phyloP scores from a whole-genome alignment of 2,888 invertebrate genomes.

The Anodontia alba region DNA sequence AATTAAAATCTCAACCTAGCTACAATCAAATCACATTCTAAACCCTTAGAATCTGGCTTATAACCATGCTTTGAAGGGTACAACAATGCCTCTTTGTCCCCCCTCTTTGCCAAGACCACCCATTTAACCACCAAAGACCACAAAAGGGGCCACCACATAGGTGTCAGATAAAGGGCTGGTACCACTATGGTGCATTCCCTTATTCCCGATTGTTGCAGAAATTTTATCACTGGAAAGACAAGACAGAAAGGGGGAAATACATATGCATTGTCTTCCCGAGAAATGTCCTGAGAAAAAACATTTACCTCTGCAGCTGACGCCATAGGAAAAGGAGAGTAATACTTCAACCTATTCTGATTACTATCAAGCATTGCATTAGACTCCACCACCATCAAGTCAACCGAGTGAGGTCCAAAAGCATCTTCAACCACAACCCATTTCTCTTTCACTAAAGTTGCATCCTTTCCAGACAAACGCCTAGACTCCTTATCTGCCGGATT shows the following conservation, averaged over 20 bases:
- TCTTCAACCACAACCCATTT: slow-evolving; percentile 32
- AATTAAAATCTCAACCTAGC: slow-evolving; percentile 19
- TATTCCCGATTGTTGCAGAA: slow-evolving; percentile 14
- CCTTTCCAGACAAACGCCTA: neutral
- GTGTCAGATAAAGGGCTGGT: slow-evolving; percentile 20
- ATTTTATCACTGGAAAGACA: slow-evolving; percentile 36
- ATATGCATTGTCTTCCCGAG: slow-evolving; percentile 36
- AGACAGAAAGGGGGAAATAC: slow-evolving; percentile 44
- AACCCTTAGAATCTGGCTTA: slow-evolving; percentile 20
- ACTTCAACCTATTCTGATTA: slow-evolving; percentile 24
- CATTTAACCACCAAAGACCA: neutral
- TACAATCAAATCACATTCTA: slow-evolving; percentile 22
- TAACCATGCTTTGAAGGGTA: slow-evolving; percentile 21
- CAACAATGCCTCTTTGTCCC: neutral
- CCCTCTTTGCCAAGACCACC: slow-evolving; percentile 18
- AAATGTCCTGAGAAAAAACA: slow-evolving; percentile 43
- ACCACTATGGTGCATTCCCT: slow-evolving; percentile 34
- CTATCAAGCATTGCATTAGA: slow-evolving; percentile 35
- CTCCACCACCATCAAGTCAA: slow-evolving; percentile 50
- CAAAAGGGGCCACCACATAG: slow-evolving; percentile 53
- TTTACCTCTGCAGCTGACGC: slow-evolving; percentile 38
- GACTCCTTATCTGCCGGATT: slow-evolving; percentile 24
- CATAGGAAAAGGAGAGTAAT: slow-evolving; percentile 39
- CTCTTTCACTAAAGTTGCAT: neutral
- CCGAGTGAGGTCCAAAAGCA: slow-evolving; percentile 41